Conservation (phyloP, 2,113 vertebrate genomes). For the Halcyon malimbica region DNA sequence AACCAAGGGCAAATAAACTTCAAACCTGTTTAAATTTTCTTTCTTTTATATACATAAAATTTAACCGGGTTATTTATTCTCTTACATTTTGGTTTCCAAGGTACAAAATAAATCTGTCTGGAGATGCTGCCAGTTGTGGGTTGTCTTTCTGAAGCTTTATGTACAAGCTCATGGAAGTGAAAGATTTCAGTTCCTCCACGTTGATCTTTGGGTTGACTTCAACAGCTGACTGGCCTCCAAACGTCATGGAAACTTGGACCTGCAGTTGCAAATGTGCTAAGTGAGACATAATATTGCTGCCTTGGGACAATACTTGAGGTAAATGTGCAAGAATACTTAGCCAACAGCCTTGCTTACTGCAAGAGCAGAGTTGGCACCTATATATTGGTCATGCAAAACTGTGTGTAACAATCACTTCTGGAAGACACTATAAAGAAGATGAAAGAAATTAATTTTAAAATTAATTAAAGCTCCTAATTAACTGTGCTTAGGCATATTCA, state of each 20-base stretch:
- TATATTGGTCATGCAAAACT: not conserved
- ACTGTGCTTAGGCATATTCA: not conserved
- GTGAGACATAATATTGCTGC: not conserved
- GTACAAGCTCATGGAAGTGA: constrained; percentile 92
- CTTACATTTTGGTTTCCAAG: constrained; percentile 92
- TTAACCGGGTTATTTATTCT: not conserved
- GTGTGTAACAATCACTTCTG: not conserved
- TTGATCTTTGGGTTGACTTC: constrained; percentile 88
- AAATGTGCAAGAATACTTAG: not conserved
- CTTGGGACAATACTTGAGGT: not conserved
- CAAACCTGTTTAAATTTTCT: not conserved
- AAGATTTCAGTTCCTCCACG: constrained; percentile 88
- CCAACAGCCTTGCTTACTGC: not conserved
- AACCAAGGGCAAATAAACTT: not conserved
- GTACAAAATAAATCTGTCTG: constrained; percentile 92
- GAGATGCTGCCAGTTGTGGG: constrained; percentile 77
- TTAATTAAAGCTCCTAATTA: not conserved
- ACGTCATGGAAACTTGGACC: constrained; percentile 98
- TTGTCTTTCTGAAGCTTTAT: constrained; percentile 80
- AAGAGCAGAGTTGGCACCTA: not conserved
- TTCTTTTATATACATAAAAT: not conserved
- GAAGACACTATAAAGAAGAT: not conserved
- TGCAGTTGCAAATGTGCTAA: constrained; percentile 55
- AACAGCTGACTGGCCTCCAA: constrained; percentile 90
- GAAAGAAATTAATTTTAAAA: not conserved